Percentiles rank a stretch among this genome's conserved stretches.
Conservation (phyloP, 2,113 vertebrate species). For the Protobothrops flavoviridis region DNA sequence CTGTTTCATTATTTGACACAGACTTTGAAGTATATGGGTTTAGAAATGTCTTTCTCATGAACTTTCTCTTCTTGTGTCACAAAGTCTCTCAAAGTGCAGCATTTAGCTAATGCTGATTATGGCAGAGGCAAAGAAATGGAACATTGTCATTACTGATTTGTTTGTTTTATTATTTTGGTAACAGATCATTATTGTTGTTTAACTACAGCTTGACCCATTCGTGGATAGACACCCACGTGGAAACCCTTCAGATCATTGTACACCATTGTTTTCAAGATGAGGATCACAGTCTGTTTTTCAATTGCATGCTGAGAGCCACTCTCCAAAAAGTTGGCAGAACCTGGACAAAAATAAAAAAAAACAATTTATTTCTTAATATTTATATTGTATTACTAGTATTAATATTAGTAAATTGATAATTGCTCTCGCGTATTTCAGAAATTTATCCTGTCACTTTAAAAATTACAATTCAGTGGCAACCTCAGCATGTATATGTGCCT, state of each 20-base stretch:
- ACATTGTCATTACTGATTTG: background rate
- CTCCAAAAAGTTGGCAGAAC: background rate
- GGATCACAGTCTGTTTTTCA: background rate
- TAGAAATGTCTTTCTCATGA: slow-evolving; percentile 30
- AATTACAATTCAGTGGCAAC: background rate
- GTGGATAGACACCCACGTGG: background rate
- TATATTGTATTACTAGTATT: background rate
- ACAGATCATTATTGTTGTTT: background rate
- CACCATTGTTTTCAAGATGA: background rate
- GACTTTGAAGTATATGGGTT: slow-evolving; percentile 52
- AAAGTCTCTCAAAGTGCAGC: background rate
- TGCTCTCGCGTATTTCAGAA: background rate
- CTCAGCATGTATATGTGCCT: background rate
- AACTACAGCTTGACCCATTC: background rate
- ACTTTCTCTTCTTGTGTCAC: background rate
- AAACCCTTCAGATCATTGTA: too few relatives aligned
- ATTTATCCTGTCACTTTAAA: background rate
- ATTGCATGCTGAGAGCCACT: background rate
- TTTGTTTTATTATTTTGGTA: background rate
- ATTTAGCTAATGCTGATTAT: background rate
- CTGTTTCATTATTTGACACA: slow-evolving; percentile 46
- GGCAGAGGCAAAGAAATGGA: background rate
- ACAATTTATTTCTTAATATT: background rate
- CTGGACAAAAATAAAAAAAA: background rate
- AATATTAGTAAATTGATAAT: background rate